Evolutionary conservation across 1,140 invertebrate species (phyloP), one percentile per base, ranked within the genome.

Genomic region (Drosophila sucinea): DNA sequence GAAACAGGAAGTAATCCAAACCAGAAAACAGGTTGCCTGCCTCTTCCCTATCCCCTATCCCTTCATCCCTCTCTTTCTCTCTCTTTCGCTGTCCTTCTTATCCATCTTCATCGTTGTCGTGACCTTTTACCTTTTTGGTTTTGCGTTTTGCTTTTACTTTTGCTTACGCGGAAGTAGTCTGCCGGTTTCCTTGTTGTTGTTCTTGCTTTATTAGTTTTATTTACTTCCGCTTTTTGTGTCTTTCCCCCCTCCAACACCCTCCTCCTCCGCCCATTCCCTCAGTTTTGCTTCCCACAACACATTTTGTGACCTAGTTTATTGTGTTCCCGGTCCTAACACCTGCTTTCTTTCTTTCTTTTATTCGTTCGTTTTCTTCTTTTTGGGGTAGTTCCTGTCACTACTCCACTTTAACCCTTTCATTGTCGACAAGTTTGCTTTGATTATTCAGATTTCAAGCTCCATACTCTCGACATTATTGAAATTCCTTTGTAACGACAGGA

Each of bases 131-230:
- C 79, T 74, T 74, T 77, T 77, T 60, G 58, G 70, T 81, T 23
- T 23, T 54, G 27, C 71, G 11, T 23, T 47, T n/a, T 56, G n/a
- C 41, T 70, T 35, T 41, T 40, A n/a, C 10, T 47, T 30, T 51
- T 30, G n/a, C 56, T 27, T 62, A 55, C 66, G 67, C 83, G 83
- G 83, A 86, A 67, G 83, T 77, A 68, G 76, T 73, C 69, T 70
- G 78, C 65, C 65, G 60, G 27, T 70, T 78, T 60, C 77, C 73
- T 70, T 80, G 61, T 68, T 72, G 60, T 5, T 54, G 64, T 47
- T 61, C 40, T 27, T 67, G 56, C 65, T 66, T 86, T 82, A 87
- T 87, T 87, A 87, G 84, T 87, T 87, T 87, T 83, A 87, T 87
- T 87, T 87, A 89, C 83, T 86, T 86, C 83, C 83, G 83, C 55